phyloP scores from a whole-genome alignment of 2,888 invertebrate genomes.

The Melieria omissa region DNA sequence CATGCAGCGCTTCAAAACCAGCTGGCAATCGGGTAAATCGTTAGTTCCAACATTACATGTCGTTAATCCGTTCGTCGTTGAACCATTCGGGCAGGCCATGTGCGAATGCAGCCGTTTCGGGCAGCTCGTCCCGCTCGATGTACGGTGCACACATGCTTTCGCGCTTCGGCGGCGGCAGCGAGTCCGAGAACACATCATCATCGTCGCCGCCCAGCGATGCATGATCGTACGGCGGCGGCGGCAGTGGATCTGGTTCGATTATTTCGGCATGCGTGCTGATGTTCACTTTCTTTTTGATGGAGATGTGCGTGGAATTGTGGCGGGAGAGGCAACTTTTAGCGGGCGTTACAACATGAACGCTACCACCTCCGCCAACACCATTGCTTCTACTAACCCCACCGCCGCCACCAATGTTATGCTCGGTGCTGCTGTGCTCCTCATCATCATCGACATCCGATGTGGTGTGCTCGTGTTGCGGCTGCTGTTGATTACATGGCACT shows the following conservation, averaged over 20 bases:
- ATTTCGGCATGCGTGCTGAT: slow-evolving; percentile 64
- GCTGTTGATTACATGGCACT: not conserved
- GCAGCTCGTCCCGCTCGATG: slow-evolving; percentile 57
- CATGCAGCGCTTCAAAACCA: no score
- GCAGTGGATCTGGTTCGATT: slow-evolving; percentile 61
- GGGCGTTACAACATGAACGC: slow-evolving; percentile 36
- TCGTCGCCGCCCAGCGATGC: slow-evolving; percentile 60
- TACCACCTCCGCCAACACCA: not conserved
- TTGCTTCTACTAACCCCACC: not conserved
- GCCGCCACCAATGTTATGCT: not conserved
- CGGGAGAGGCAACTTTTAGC: slow-evolving; percentile 64
- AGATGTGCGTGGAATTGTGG: slow-evolving; percentile 63
- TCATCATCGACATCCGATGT: not conserved
- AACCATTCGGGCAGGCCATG: slow-evolving; percentile 68
- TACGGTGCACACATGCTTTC: slow-evolving; percentile 69
- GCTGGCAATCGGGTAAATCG: no score
- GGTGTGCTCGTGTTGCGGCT: not conserved
- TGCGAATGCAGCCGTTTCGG: slow-evolving; percentile 53
- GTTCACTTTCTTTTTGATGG: slow-evolving; percentile 65
- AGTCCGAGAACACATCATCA: slow-evolving; percentile 74
- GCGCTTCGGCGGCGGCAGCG: slow-evolving; percentile 67
- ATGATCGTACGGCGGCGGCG: slow-evolving; percentile 45
- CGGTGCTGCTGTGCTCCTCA: not conserved
- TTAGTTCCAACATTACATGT: slow-evolving; percentile 53
- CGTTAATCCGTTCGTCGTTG: slow-evolving; percentile 65